Conservation (phyloP, 2,888 invertebrate species). For the Dynastes hyllus region DNA sequence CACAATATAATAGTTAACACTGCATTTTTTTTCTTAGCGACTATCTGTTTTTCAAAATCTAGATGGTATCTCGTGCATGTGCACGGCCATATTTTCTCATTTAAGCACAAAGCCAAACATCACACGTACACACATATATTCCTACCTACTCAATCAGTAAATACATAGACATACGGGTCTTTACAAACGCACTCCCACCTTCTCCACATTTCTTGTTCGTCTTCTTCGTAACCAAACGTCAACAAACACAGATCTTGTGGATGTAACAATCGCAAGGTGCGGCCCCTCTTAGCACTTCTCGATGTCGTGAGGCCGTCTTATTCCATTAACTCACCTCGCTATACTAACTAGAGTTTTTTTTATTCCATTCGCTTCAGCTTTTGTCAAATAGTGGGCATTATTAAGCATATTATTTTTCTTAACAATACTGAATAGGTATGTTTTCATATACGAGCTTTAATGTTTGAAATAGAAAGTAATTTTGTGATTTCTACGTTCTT, state of each 20-base stretch:
- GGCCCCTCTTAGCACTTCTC: constrained; percentile 56
- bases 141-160: constrained; percentile 24
- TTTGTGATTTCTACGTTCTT: too few species aligned
- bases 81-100: constrained; percentile 46
- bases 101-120: constrained; percentile 50
- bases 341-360: constrained; percentile 11
- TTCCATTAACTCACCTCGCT: constrained; percentile 50
- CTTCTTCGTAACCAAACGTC: constrained; percentile 46
- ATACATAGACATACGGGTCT: constrained; percentile 27
- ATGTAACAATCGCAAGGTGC: constrained; percentile 55
- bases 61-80: too few species aligned
- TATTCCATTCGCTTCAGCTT: constrained; percentile 28
- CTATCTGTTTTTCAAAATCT: too few species aligned
- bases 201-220: constrained; percentile 35
- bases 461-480: too few species aligned
- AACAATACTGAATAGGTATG: too few species aligned
- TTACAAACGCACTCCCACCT: constrained; percentile 37
- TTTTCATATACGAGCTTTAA: too few species aligned
- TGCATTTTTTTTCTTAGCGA: neutral
- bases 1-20: too few species aligned
- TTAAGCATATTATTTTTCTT: too few species aligned
- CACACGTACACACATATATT: constrained; percentile 22
- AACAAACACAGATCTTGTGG: constrained; percentile 48
- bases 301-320: constrained; percentile 53
- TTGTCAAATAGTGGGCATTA: neutral